Base-by-base conservation (phyloP, 92 coral and sea anemone species). In the Palythoa heliodiscus region DNA sequence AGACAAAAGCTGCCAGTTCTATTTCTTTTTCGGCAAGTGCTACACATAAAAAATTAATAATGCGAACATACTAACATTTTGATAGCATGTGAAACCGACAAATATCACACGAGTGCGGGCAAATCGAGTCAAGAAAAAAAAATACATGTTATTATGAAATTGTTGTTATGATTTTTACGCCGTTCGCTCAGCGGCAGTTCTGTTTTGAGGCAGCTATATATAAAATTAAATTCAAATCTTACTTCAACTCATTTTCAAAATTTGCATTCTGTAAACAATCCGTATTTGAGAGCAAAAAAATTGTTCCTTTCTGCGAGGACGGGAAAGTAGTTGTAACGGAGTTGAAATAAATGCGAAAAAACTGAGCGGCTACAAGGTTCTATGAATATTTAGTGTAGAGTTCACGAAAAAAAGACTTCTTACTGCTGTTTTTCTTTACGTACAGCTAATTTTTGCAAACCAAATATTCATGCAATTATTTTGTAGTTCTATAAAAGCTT, bases 231-330 rank as follows among this genome's bases (percentile, higher is more conserved):
- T 63, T 63, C 69, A 63, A 63, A 19, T 63, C 22, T 22, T 63
- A 11, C 11, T 63, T 63, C 29, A 63, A n/a, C 8, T 63, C 25
- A 10, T 6, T n/a, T 63, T 63, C 9, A 19, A 78, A 89, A 89
- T 89, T 87, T 89, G 92, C 92, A 89, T 89, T 87, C 71, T 60
- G 88, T 89, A 89, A 89, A 89, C 84, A 89, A 48, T 71, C 66
- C 25, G 54, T 48, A 83, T 53, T 75, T 60, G 38, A 20, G 16
- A 77, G 82, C 13, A 57, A 89, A 68, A 74, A 40, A n/a, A 19
- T 3, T 20, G 38, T 70, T 52, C 37, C 84, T 19, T 29, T 81
- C 12, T 77, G 70, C 24, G 19, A 0, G 52, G 61, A 83, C 17
- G 5, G 25, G 53, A 17, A 55, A 76, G 24, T 14, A 25, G 14